Base-by-base conservation (phyloP, 2,113 vertebrate genomes). In the Morone saxatilis region DNA sequence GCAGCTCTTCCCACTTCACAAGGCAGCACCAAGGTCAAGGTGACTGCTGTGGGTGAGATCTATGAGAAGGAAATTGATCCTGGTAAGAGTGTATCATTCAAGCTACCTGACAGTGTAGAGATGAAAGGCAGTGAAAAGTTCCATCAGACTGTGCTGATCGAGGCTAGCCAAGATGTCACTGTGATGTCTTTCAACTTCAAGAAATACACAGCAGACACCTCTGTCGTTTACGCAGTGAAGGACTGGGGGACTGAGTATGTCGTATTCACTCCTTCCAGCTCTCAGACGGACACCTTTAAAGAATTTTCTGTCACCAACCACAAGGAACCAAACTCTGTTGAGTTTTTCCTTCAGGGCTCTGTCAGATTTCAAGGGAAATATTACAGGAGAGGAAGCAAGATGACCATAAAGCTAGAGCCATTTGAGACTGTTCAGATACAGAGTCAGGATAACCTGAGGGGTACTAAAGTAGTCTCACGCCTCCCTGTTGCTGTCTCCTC, bases 291-390 rank as follows among this genome's bases (percentile, higher is more conserved):
- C 2, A 56, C 86, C 1, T 59, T 76, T 31, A 93, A 94, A 70
- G 93, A 95, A 69, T 77, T 95, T 63, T 91, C 94, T 0, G 69
- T 95, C 76, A 86, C 91, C 57, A 94, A 93, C 1, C 85, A 91
- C 4, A 59, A 59, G 0, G 43, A 60, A 0, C 72, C 53, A 0
- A 92, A 93, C 31, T 36, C 4, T 0, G 69, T 94, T 48, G 83
- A 63, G 0, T 17, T 96, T 57, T 4, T 57, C 2, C 78, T 94
- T 20, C 90, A 86, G 70, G 90, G 82, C 5, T 2, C 40, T 0
- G 75, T 91, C 36, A 76, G 1, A 4, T 94, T 95, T 61, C 40
- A 92, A 36, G 60, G 45, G 5, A 86, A 31, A 6, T 7, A 74
- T 59, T 86, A 93, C 20, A 20, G n/a, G 7, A 48, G 76, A 0